Percentiles rank a stretch among this genome's conserved stretches.
phyloP scores from a whole-genome alignment of 2,888 invertebrate genomes.

The Lithodes maja region DNA sequence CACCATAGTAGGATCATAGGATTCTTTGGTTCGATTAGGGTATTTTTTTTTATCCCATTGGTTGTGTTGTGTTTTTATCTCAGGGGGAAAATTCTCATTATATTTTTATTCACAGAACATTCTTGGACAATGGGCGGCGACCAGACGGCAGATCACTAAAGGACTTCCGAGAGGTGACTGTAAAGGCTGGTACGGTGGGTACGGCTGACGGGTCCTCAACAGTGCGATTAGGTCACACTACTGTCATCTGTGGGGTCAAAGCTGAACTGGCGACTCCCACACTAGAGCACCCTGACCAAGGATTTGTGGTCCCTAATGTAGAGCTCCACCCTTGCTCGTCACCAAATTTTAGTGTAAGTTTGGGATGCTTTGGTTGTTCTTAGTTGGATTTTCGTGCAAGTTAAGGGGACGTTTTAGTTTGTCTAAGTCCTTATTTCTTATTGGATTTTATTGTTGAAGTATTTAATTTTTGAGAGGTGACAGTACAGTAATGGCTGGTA shows the following conservation, averaged over 20 bases:
- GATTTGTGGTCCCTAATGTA: constrained; percentile 85
- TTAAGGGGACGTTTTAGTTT: no score
- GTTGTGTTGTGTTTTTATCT: not conserved
- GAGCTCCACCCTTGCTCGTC: constrained; percentile 77
- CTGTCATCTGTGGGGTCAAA: constrained; percentile 89
- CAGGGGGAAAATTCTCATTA: not conserved
- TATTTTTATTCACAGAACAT: constrained; percentile 50
- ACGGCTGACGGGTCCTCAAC: constrained; percentile 85
- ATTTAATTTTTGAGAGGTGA: no score
- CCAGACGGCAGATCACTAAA: constrained; percentile 86
- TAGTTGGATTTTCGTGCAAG: no score
- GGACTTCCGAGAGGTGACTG: constrained; percentile 81
- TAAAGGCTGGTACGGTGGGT: constrained; percentile 80
- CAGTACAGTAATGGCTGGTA: no score
- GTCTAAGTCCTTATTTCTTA: no score
- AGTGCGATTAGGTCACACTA: constrained; percentile 84
- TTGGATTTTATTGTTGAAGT: no score
- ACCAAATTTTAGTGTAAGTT: constrained; percentile 60
- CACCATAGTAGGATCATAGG: no score
- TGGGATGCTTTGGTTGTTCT: not conserved
- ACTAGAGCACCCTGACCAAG: constrained; percentile 72
- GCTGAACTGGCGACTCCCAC: constrained; percentile 78
- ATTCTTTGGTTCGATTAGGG: no score
- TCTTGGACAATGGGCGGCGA: constrained; percentile 74
- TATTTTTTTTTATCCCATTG: not conserved